These are phyloP conservation scores for Xenopus tropicalis DNA, from an alignment of 2,113 vertebrate species.

Conservation along the genomic window UCB_Xtro_10.0 CM004447.2:80271501-80272000, in stretches of 20 bases:
- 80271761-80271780: not conserved
- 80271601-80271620: too few species aligned
- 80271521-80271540: too few species aligned
- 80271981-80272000: conserved; percentile 42
- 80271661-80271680: too few species aligned
- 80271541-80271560: too few species aligned
- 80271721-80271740: not conserved
- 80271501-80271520: too few species aligned
- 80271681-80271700: not conserved
- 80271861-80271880: not conserved
- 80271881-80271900: conserved; percentile 31
- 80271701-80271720: not conserved
- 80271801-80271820: not conserved
- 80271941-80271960: conserved; percentile 43
- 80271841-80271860: not conserved
- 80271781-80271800: not conserved
- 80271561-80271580: too few species aligned
- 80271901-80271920: conserved; percentile 35
- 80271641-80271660: too few species aligned
- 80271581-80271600: too few species aligned
- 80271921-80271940: conserved; percentile 48
- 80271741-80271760: not conserved
- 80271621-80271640: too few species aligned
- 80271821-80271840: not conserved
- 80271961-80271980: conserved; percentile 46